Evolutionary conservation across 2,888 invertebrate genomes (phyloP).

Genomic region (Eupithecia dodoneata): DNA sequence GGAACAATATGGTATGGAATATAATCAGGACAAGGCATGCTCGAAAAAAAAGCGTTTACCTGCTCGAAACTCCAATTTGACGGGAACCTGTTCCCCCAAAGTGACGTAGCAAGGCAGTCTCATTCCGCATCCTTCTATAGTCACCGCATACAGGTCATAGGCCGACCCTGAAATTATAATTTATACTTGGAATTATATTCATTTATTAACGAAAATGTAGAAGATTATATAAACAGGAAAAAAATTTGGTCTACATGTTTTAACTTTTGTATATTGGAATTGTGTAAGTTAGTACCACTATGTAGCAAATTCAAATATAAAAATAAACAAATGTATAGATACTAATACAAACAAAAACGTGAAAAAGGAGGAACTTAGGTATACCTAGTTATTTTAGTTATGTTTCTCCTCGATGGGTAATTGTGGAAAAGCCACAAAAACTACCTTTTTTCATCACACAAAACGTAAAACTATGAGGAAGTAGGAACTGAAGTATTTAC

Average conservation of each 20-base stretch:
- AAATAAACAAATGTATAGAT: too few species aligned
- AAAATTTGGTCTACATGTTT: background rate
- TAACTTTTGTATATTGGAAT: too few species aligned
- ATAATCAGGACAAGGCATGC: too few species aligned
- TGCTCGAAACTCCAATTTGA: slow-evolving; percentile 66
- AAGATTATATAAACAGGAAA: background rate
- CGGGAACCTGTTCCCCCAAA: slow-evolving; percentile 65
- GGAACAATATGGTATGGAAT: too few species aligned
- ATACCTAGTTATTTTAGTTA: too few species aligned
- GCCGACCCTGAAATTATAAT: slow-evolving; percentile 64
- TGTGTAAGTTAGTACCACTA: too few species aligned
- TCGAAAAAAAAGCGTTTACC: slow-evolving; percentile 48
- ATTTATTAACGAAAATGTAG: background rate
- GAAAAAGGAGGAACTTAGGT: too few species aligned
- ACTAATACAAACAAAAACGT: too few species aligned
- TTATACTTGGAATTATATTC: background rate
- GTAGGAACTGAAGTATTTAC: background rate
- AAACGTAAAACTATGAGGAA: background rate
- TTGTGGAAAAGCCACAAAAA: background rate
- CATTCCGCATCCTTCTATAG: slow-evolving; percentile 69
- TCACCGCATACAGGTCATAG: slow-evolving; percentile 67
- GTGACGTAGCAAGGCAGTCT: slow-evolving; percentile 71
- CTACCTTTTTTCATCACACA: background rate
- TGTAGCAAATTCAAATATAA: too few species aligned
- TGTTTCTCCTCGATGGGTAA: background rate